Evolutionary conservation across 2,888 invertebrate genomes (phyloP), one percentile per base, ranked within the genome.

Genomic region (Eupithecia subfuscata): DNA sequence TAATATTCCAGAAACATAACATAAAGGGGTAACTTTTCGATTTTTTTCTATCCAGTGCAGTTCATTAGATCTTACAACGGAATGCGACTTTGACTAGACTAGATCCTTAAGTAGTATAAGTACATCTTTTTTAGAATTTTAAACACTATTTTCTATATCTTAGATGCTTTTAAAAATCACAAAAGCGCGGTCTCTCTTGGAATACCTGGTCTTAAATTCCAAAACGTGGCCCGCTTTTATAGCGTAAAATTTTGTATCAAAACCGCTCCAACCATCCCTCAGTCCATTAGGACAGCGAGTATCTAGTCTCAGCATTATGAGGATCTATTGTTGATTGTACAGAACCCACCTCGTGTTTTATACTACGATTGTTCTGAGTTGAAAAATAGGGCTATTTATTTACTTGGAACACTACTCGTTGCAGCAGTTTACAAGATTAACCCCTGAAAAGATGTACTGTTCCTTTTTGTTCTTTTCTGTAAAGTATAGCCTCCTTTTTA

Each of bases 221-320:
- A 60, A 56, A 22, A 14, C 22, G 5, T 64, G 9, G 0, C 18
- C 34, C 2, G 18, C 64, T 9, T 34, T 2, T 34, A 2, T 16
- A 64, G 9, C 30, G 0, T 34, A 34, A 16, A 18, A n/a, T n/a
- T 67, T 45, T 68, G 68, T 68, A 43, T 68, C 2, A 43, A 68
- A 68, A 43, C 0, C 7, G 68, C 40, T 22, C 12, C 30, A 67
- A 40, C 40, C 43, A 12, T 43, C 22, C 30, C 64, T 34, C 25
- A 88, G 87, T 89, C 89, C 90, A 90, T 92, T 92, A 91, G 87
- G 82, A 84, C 84, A 85, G 87, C 22, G 70, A 72, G 74, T 77
- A 78, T 79, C 78, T 87, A 84, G 82, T 83, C 82, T 83, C 82
- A 82, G 70, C 75, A 79, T 75, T 76, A 80, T 78, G 76, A 80